Conservation (phyloP, 1,140 invertebrate genomes). For the Aporrectodea caliginosa region DNA sequence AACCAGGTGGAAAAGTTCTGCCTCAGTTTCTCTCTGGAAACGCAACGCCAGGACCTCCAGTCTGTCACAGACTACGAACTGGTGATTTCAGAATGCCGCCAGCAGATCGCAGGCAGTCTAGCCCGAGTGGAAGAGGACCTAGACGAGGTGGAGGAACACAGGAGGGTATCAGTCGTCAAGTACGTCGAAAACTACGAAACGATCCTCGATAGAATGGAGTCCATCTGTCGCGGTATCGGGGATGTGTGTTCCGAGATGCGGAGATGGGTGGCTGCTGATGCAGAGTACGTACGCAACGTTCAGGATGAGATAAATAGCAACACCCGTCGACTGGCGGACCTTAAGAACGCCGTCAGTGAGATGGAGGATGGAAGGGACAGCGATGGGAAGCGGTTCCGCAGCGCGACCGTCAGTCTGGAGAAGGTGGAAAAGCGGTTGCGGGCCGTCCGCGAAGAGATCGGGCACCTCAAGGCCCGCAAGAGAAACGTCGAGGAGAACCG, state of each 20-base stretch:
- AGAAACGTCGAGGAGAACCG: not conserved
- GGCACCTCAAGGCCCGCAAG: not conserved
- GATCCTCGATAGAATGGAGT: not conserved
- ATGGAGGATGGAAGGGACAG: not conserved
- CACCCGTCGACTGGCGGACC: not conserved
- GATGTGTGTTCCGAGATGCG: not conserved
- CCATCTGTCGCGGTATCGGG: not conserved
- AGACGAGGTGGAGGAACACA: not conserved
- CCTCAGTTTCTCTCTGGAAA: constrained; percentile 15
- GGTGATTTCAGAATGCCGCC: not conserved
- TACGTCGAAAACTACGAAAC: not conserved
- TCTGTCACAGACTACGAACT: not conserved
- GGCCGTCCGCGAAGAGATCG: not conserved
- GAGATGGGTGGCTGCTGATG: not conserved
- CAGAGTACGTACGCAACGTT: not conserved
- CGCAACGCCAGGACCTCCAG: not conserved
- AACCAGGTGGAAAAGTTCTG: constrained; percentile 28
- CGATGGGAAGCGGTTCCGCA: not conserved
- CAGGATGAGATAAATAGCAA: not conserved
- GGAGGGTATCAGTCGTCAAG: not conserved
- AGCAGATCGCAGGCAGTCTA: not conserved
- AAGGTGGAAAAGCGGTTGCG: not conserved
- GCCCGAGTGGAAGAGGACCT: not conserved
- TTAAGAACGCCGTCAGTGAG: not conserved
- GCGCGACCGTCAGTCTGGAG: not conserved